These are phyloP conservation scores for Liopterus haemorrhoidalis DNA, from an alignment of 2,888 invertebrate genomes.

Conservation along the genomic window DNA sequence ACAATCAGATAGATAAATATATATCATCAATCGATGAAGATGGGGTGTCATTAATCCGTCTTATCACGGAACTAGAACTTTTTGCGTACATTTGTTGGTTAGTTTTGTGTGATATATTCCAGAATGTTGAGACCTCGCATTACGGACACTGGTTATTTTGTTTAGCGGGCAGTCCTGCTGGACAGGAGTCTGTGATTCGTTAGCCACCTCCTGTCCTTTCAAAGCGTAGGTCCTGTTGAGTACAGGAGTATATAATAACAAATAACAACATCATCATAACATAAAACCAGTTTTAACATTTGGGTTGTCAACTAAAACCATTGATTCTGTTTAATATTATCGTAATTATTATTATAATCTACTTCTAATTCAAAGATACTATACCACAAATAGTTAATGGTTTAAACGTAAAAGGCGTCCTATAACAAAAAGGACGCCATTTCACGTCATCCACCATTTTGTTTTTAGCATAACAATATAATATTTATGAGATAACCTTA, in stretches of 20 bases:
- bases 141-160: too few relatives aligned
- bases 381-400: slow-evolving; percentile 49
- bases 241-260: slow-evolving; percentile 39
- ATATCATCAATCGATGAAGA: too few relatives aligned
- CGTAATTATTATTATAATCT: slow-evolving; percentile 44
- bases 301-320: slow-evolving; percentile 47
- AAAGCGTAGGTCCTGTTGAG: slow-evolving; percentile 4
- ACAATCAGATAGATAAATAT: too few relatives aligned
- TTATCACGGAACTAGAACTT: too few relatives aligned
- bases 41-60: too few relatives aligned
- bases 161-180: too few relatives aligned
- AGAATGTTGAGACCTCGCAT: too few relatives aligned
- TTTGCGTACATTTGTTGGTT: too few relatives aligned
- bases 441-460: slow-evolving; percentile 9
- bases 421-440: neutral
- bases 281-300: slow-evolving; percentile 44
- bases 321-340: slow-evolving; percentile 42
- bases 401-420: slow-evolving; percentile 10
- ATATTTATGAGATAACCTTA: slow-evolving; percentile 50
- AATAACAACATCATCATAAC: slow-evolving; percentile 49
- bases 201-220: too few relatives aligned
- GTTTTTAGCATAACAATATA: slow-evolving; percentile 48
- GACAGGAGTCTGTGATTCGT: too few relatives aligned
- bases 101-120: too few relatives aligned
- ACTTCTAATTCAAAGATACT: slow-evolving; percentile 49